Percentiles rank a stretch among this genome's conserved stretches.
Evolutionary conservation across 2,113 vertebrate species (phyloP).

Genomic region (Agapornis roseicollis): DNA sequence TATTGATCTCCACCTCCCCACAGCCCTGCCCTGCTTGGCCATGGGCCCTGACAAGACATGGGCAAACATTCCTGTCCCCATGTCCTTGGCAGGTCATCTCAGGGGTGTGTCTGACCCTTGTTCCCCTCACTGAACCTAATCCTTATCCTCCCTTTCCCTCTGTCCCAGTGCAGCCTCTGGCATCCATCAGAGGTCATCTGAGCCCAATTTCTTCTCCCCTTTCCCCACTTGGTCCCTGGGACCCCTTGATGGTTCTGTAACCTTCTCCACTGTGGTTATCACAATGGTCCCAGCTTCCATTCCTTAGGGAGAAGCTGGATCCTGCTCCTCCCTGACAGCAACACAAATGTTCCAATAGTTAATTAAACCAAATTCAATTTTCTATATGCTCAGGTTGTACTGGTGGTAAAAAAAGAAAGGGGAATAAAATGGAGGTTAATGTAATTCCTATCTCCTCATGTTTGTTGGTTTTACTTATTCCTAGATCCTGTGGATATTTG

Average conservation of each 20-base stretch:
- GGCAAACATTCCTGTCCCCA: too few relatives aligned
- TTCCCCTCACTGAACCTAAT: not conserved
- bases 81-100: not conserved
- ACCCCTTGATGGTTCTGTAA: not conserved
- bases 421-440: not conserved
- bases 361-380: not conserved
- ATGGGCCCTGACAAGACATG: accelerated
- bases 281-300: accelerated
- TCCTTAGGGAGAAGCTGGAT: not conserved
- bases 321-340: not conserved
- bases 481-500: not conserved
- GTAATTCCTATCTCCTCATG: not conserved
- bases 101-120: not conserved
- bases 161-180: accelerated
- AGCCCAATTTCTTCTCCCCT: not conserved
- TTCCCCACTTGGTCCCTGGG: not conserved
- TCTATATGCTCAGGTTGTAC: not conserved
- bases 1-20: not conserved
- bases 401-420: not conserved
- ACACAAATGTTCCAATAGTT: not conserved
- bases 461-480: not conserved
- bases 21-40: not conserved
- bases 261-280: not conserved
- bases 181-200: accelerated
- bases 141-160: not conserved